Percentiles rank a stretch among this genome's conserved stretches.
phyloP scores from a whole-genome alignment of 1,140 invertebrate genomes.

The Drosophila sechellia region DNA sequence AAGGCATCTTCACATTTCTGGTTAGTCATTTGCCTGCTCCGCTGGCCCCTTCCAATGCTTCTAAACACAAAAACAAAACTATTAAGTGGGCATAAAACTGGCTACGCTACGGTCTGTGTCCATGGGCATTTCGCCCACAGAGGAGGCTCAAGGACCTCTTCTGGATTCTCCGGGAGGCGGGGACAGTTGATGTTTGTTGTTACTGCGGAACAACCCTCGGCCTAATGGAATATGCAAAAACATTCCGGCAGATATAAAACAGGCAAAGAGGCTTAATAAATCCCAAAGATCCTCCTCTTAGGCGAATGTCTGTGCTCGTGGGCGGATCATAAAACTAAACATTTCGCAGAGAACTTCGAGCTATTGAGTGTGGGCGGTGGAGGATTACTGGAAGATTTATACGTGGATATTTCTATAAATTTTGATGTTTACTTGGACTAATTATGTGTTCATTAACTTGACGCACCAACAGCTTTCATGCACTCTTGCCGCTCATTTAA shows the following conservation, averaged over 20 bases:
- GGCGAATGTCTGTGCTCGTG: slow-evolving; percentile 23
- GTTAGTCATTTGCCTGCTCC: slow-evolving; percentile 72
- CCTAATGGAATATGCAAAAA: slow-evolving; percentile 55
- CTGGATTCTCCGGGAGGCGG: slow-evolving; percentile 1
- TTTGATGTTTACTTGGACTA: not conserved
- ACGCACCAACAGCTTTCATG: not conserved
- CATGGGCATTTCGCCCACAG: slow-evolving; percentile 25
- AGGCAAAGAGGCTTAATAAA: slow-evolving; percentile 48
- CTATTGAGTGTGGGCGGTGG: not conserved
- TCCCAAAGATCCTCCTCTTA: slow-evolving; percentile 40
- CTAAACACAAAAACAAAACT: slow-evolving; percentile 75
- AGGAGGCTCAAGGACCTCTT: slow-evolving; percentile 44
- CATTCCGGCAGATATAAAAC: slow-evolving; percentile 42
- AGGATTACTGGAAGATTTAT: not conserved
- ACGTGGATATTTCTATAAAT: too few relatives aligned
- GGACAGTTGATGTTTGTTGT: slow-evolving; percentile 34
- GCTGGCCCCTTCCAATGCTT: slow-evolving; percentile 33
- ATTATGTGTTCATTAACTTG: not conserved
- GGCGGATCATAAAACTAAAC: slow-evolving; percentile 23
- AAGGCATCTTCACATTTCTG: slow-evolving; percentile 75
- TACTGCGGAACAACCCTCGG: slow-evolving; percentile 22
- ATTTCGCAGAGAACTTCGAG: too few relatives aligned
- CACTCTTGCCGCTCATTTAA: not conserved
- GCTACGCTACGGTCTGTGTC: slow-evolving; percentile 25
- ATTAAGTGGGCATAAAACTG: slow-evolving; percentile 79